Evolutionary conservation across 1,140 invertebrate genomes (phyloP), one percentile per base, ranked within the genome.

Genomic region (Bactericera cockerelli): DNA sequence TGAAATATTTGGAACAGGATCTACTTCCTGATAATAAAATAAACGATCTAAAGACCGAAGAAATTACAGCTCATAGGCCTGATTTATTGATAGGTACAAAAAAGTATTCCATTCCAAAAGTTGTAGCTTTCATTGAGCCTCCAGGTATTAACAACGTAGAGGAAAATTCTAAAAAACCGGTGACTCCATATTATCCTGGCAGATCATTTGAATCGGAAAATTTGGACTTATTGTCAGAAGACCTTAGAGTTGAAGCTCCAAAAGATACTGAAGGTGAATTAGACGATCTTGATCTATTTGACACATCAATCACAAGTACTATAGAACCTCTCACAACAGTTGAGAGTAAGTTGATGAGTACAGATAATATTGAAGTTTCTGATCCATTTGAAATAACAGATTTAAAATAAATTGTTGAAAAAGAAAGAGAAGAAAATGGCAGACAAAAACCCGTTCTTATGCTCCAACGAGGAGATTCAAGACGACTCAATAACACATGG

Each of bases 1-100:
- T 90, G 4, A 87, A 86, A 68, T 79, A 83, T 65, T 69, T 89
- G 19, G 86, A 89, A 72, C 78, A 82, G 66, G 86, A 89, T 70
- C 67, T 89, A 11, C 74, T 88, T 2, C 79, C 74, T 22, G 26
- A 77, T 75, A 65, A 70, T 57, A 22, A 49, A 22, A 49, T 89
- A 66, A 89, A 89, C 72, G 81, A 90, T 75, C 86, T 86, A 2
- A 73, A 86, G 63, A 71, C 70, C 53, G 71, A 72, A 55, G 72
- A 73, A 58, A 59, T 59, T n/a, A 24, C 55, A 3, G 55, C 22
- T 8, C 42, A 49, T 8, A 49, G 42, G 22, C 65, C 65, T 13
- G 65, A 65, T 57, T 58, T 63, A 14, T 59, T 67, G 25, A 49
- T 57, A 22, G 59, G 57, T 25, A 60, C 55, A 13, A 65, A 65